These are phyloP conservation scores for Ditylenchus weischeri DNA, from an alignment of 2,888 invertebrate species.

Conservation along the genomic window DNA sequence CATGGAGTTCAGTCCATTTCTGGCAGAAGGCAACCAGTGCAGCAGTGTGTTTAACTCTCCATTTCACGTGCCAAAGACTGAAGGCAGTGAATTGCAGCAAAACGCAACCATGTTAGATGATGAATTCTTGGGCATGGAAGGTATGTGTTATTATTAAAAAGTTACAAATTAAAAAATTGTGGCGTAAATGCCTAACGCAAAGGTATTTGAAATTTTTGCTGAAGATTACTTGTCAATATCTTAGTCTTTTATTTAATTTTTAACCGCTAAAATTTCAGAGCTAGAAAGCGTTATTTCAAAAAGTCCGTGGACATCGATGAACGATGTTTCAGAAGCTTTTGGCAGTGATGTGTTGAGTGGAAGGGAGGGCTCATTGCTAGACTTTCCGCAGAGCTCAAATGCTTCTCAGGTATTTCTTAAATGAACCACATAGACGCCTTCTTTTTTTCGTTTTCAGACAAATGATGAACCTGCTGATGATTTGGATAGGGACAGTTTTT, in stretches of 20 bases:
- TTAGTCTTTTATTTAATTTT: too few species aligned
- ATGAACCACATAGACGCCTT: background rate
- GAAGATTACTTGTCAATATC: too few species aligned
- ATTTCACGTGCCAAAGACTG: background rate
- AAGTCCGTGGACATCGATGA: conserved; percentile 24
- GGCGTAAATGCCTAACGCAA: too few species aligned
- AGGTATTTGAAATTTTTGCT: too few species aligned
- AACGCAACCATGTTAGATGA: too few species aligned
- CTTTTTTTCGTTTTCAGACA: background rate
- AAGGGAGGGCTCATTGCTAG: background rate
- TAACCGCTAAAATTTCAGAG: background rate
- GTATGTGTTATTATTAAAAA: too few species aligned
- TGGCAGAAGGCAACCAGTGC: conserved; percentile 6
- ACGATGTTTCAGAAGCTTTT: conserved; percentile 9
- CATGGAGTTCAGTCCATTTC: conserved; percentile 8
- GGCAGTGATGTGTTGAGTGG: background rate
- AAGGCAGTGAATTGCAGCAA: background rate
- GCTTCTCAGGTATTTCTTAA: background rate
- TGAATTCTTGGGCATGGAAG: too few species aligned
- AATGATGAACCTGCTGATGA: background rate
- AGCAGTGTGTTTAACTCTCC: conserved; percentile 11
- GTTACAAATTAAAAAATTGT: too few species aligned
- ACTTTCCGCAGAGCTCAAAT: background rate
- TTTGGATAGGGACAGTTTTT: background rate
- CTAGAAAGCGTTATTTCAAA: conserved; percentile 19